Evolutionary conservation across 2,888 invertebrate species (phyloP).

Genomic region (Sericinus montela): DNA sequence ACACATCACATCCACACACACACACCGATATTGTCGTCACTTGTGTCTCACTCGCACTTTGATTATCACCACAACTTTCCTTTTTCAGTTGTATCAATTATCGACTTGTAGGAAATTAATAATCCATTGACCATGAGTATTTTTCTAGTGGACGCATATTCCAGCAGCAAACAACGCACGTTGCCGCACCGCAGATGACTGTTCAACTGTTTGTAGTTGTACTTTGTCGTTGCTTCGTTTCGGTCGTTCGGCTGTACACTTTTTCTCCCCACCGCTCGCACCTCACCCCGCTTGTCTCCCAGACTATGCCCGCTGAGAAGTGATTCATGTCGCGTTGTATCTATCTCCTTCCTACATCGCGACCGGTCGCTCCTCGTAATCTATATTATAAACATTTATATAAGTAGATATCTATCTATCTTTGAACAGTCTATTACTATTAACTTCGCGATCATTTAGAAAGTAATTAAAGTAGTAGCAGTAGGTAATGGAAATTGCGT

Average conservation of each 20-base stretch:
- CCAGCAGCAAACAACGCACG: conserved; percentile 51
- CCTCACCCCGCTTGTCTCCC: conserved; percentile 50
- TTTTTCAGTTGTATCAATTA: conserved; percentile 40
- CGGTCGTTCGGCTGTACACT: conserved; percentile 44
- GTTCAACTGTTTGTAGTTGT: conserved; percentile 69
- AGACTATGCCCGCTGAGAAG: conserved; percentile 68
- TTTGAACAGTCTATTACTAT: conserved; percentile 67
- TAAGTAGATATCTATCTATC: conserved; percentile 54
- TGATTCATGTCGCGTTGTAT: conserved; percentile 79
- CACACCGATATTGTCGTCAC: conserved; percentile 67
- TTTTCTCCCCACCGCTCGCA: conserved; percentile 43
- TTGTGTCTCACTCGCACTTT: conserved; percentile 47
- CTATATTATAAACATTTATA: conserved; percentile 47
- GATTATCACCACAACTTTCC: conserved; percentile 33
- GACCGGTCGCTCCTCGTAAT: conserved; percentile 77
- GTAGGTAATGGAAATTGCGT: conserved; percentile 18
- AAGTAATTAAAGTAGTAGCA: too few relatives aligned
- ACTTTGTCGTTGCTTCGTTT: conserved; percentile 67
- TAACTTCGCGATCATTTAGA: conserved; percentile 60
- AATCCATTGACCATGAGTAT: conserved; percentile 43
- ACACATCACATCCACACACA: conserved; percentile 45
- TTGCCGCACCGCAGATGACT: conserved; percentile 66
- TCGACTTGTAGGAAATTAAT: conserved; percentile 39
- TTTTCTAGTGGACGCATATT: conserved; percentile 37
- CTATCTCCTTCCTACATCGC: conserved; percentile 78